phyloP scores from a whole-genome alignment of 2,797 vertebrate genomes.

The Bovichtus diacanthus region DNA sequence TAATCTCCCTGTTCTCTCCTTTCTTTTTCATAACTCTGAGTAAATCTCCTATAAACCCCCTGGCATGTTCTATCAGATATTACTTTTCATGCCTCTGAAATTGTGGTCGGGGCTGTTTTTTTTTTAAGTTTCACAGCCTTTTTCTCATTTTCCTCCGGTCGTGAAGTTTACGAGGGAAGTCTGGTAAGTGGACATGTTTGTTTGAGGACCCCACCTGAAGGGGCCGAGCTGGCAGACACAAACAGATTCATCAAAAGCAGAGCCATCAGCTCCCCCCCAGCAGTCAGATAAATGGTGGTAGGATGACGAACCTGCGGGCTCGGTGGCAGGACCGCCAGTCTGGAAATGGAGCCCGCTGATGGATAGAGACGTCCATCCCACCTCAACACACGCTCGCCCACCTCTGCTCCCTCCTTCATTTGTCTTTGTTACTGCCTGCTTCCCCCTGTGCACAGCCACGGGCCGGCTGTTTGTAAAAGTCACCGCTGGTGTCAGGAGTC shows the following conservation, averaged over 20 bases:
- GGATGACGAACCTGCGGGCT: constrained; percentile 25
- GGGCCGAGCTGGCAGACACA: constrained; percentile 72
- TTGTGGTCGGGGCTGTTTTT: constrained; percentile 40
- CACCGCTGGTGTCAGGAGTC: constrained; percentile 17
- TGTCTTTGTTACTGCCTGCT: constrained; percentile 59
- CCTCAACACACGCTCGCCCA: constrained; percentile 22
- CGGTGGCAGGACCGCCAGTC: constrained; percentile 21
- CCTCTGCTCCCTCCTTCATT: constrained; percentile 45
- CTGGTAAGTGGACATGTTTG: constrained; percentile 71
- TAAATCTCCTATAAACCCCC: constrained; percentile 78
- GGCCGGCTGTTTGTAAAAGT: constrained; percentile 57
- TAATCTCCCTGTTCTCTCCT: constrained; percentile 76
- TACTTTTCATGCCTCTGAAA: constrained; percentile 77
- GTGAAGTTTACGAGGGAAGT: constrained; percentile 35
- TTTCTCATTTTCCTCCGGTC: constrained; percentile 59
- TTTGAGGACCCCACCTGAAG: constrained; percentile 58
- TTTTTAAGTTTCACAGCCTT: constrained; percentile 39
- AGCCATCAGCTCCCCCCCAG: constrained; percentile 21
- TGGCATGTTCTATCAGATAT: constrained; percentile 80
- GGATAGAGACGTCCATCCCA: constrained; percentile 57
- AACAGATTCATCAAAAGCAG: constrained; percentile 65
- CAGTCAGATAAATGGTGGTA: constrained; percentile 57
- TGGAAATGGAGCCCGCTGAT: constrained; percentile 66
- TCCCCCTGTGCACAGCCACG: constrained; percentile 32
- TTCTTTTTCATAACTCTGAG: constrained; percentile 79